Evolutionary conservation across 53 echinoderm and acorn worm genomes (phyloP), one percentile per base, ranked within the genome.

Genomic region (Mesocentrotus franciscanus): DNA sequence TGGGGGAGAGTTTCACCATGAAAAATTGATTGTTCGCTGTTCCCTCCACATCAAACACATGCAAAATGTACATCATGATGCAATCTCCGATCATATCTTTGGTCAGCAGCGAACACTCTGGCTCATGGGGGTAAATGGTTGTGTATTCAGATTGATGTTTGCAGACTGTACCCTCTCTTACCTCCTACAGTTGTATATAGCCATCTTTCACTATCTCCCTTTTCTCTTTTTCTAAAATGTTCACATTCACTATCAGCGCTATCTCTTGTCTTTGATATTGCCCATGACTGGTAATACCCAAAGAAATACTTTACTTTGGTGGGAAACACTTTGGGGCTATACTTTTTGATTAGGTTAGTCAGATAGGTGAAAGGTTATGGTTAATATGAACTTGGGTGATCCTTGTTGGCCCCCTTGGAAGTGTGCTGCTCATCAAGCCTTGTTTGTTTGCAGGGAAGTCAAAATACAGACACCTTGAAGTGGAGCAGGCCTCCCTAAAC

Each of bases 371-470:
- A 92, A 57, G 71, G 93, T 66, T 11, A 87, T 58, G 56, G 58
- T 87, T 58, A 87, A 58, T 87, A 35, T 92, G 93, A 92, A 92
- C 93, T 92, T 66, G 27, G 56, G 10, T 72, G 93, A 71, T 92
- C 93, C 75, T 30, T 71, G 75, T 71, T 92, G 93, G 75, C 93
- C 93, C 71, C 87, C 39, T 68, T 49, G 75, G 72, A 72, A 74
- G 72, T 92, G 58, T 92, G 56, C 29, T 75, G n/a, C 71, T 56
- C 56, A 72, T 56, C 56, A 72, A 71, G 87, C 58, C 9, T 66
- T 92, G 93, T 92, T 92, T 92, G 93, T 92, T 92, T 92, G 75
- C 93, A 74, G 78, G 26, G 71, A 92, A 75, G 93, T 92, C 93
- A 92, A 56, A 92, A 42, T 71, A 55, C 72, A 72, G 93, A 92